Evolutionary conservation across 2,888 invertebrate species (phyloP).

Genomic region (Argyresthia goedartella): DNA sequence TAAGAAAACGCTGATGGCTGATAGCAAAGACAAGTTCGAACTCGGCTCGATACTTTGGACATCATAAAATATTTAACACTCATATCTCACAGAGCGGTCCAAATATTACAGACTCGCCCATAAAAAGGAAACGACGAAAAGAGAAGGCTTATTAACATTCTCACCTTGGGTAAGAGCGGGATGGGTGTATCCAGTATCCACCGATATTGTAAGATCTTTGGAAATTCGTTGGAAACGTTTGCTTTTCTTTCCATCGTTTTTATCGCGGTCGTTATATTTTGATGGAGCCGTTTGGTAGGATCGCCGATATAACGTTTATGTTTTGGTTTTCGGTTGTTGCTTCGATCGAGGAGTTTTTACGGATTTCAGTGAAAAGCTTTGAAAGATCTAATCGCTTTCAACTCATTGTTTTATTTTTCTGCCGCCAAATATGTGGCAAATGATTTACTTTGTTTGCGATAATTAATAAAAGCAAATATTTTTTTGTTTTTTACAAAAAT

Average conservation of each 20-base stretch:
- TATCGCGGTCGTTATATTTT: conserved; percentile 68
- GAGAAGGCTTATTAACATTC: not conserved
- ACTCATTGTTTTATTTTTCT: not conserved
- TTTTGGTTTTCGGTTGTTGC: conserved; percentile 44
- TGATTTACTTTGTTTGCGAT: no score
- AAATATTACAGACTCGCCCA: conserved; percentile 64
- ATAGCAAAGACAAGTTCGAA: conserved; percentile 20
- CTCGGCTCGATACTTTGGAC: conserved; percentile 44
- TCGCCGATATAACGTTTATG: conserved; percentile 66
- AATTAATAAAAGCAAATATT: no score
- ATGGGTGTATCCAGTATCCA: conserved; percentile 20
- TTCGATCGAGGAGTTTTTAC: not conserved
- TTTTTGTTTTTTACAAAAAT: no score
- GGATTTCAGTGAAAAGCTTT: no score
- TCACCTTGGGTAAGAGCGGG: conserved; percentile 24
- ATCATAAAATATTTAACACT: conserved; percentile 67
- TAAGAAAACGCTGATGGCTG: no score
- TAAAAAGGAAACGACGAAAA: conserved; percentile 45
- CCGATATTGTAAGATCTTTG: conserved; percentile 61
- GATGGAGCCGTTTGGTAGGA: conserved; percentile 63
- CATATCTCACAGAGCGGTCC: conserved; percentile 54
- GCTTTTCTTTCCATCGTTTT: conserved; percentile 68
- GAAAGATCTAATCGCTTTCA: not conserved
- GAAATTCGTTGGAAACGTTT: conserved; percentile 61
- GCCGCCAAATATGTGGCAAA: no score